phyloP scores from a whole-genome alignment of 1,140 invertebrate genomes.

The Drosophila kepulauana region DNA sequence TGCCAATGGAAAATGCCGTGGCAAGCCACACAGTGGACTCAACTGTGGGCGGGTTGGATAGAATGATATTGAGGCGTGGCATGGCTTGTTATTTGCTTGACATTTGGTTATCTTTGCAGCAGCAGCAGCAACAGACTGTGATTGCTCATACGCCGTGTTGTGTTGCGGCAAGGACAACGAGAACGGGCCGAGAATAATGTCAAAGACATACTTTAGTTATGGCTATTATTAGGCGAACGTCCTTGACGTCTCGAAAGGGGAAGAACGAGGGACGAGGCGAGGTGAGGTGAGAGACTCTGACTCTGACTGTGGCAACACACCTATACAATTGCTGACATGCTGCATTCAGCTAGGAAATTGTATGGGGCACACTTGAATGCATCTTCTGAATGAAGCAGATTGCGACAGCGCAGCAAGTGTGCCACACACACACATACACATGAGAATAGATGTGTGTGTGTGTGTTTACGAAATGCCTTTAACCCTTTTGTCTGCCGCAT shows the following conservation, averaged over 20 bases:
- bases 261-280: not conserved
- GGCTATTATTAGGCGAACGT: slow-evolving; percentile 25
- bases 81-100: slow-evolving; percentile 24
- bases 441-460: not conserved
- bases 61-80: not conserved
- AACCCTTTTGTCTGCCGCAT: slow-evolving; percentile 25
- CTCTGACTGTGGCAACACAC: slow-evolving; percentile 47
- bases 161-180: slow-evolving; percentile 1
- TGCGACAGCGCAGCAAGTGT: slow-evolving; percentile 22
- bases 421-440: slow-evolving; percentile 4
- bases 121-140: not conserved
- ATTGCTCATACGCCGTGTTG: slow-evolving; percentile 31
- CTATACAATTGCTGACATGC: slow-evolving; percentile 70
- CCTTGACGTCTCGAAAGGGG: slow-evolving; percentile 12
- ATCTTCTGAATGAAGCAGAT: slow-evolving; percentile 32
- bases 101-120: slow-evolving; percentile 24
- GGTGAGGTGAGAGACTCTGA: not conserved
- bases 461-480: slow-evolving; percentile 21
- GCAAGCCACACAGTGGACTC: slow-evolving; percentile 6
- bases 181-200: slow-evolving; percentile 4
- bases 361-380: slow-evolving; percentile 67
- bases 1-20: slow-evolving; percentile 24
- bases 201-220: slow-evolving; percentile 42
- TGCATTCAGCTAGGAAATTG: slow-evolving; percentile 72
- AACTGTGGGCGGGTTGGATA: not conserved